Conservation (phyloP, 2,113 vertebrate species). For the Oncorhynchus masou region DNA sequence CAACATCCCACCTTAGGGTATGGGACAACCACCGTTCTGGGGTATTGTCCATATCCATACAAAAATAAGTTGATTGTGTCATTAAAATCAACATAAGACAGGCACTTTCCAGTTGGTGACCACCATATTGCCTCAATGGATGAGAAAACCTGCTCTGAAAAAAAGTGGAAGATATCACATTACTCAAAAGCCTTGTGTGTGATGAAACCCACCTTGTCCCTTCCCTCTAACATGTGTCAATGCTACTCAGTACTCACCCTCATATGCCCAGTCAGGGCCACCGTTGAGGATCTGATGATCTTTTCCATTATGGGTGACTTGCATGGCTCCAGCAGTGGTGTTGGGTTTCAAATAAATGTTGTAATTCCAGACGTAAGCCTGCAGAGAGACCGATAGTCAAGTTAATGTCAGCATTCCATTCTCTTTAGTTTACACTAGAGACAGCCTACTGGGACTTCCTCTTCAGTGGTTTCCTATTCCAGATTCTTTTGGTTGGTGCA, state of each 20-base stretch:
- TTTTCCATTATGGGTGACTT: slow-evolving; percentile 84
- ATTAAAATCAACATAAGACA: slow-evolving; percentile 90
- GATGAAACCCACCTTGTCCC: background rate
- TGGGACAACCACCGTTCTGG: slow-evolving; percentile 83
- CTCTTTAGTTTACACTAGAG: background rate
- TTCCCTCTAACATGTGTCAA: no score
- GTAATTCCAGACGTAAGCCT: slow-evolving; percentile 88
- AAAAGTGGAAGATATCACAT: background rate
- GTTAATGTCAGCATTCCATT: background rate
- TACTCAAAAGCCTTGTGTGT: background rate
- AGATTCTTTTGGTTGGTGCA: background rate
- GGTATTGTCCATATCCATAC: slow-evolving; percentile 90
- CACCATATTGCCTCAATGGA: slow-evolving; percentile 92
- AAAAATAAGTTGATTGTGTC: slow-evolving; percentile 87
- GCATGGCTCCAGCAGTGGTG: slow-evolving; percentile 70
- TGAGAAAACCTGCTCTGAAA: slow-evolving; percentile 92
- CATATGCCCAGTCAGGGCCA: slow-evolving; percentile 95
- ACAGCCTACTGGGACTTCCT: background rate
- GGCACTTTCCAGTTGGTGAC: slow-evolving; percentile 83
- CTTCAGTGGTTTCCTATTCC: background rate
- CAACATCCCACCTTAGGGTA: slow-evolving; percentile 88
- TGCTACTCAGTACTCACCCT: slow-evolving; percentile 73
- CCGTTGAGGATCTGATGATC: slow-evolving; percentile 90
- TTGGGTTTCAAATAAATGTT: slow-evolving; percentile 84
- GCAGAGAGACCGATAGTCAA: slow-evolving; percentile 11